Evolutionary conservation across 2,113 vertebrate genomes (phyloP).

Genomic region (Sturnus vulgaris): DNA sequence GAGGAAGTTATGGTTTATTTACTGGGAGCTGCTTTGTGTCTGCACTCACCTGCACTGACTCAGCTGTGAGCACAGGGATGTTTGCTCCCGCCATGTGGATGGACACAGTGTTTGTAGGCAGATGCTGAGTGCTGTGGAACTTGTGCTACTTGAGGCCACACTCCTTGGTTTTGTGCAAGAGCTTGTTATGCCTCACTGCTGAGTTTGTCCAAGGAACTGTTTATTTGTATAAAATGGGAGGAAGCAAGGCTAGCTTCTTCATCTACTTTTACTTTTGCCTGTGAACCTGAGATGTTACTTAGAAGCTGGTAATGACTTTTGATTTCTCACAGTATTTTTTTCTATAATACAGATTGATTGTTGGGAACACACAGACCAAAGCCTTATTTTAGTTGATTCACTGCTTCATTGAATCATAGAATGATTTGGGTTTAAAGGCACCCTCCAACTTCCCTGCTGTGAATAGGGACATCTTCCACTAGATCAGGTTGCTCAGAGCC

Average conservation of each 20-base stretch:
- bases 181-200: background rate
- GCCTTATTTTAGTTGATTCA: background rate
- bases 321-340: background rate
- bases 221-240: background rate
- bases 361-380: background rate
- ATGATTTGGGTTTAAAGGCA: background rate
- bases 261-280: background rate
- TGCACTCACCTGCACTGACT: background rate
- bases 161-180: background rate
- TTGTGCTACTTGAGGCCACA: background rate
- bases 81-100: background rate
- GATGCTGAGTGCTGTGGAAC: rapidly evolving
- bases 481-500: background rate
- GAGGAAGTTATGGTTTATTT: background rate
- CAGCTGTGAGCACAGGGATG: background rate
- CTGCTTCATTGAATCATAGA: background rate
- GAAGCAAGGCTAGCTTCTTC: background rate
- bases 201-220: background rate
- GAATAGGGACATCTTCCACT: background rate
- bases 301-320: background rate
- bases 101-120: rapidly evolving
- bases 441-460: background rate
- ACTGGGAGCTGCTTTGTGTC: background rate
- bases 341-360: background rate
- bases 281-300: background rate